A percentile compares a stretch with the other conserved stretches of the same genome.
Conservation (phyloP, 2,888 invertebrate species). For the Ochlodes sylvanus region DNA sequence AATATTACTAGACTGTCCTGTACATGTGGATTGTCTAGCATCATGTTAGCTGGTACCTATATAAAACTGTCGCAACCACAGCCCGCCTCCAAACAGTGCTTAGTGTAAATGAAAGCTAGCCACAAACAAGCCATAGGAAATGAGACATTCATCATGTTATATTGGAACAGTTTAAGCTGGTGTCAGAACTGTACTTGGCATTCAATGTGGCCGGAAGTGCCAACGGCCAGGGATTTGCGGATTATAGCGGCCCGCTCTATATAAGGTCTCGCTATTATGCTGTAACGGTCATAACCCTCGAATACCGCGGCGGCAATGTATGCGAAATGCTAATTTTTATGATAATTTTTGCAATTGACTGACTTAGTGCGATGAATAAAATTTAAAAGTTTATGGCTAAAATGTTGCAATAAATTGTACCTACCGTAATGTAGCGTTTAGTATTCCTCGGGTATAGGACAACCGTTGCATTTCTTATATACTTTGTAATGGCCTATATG, state of each 20-base stretch:
- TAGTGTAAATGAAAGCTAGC: constrained; percentile 29
- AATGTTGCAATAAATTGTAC: too few relatives aligned
- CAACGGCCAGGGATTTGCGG: constrained; percentile 35
- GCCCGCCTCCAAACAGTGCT: constrained; percentile 3
- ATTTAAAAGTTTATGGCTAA: too few relatives aligned
- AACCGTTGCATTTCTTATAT: too few relatives aligned
- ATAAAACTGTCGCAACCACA: not conserved
- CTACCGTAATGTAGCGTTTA: too few relatives aligned
- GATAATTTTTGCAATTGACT: constrained; percentile 21
- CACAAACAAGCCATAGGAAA: constrained; percentile 31
- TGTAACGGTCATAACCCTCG: constrained; percentile 16
- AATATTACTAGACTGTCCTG: too few relatives aligned
- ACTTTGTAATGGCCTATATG: too few relatives aligned
- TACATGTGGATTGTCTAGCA: too few relatives aligned
- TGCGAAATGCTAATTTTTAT: constrained; percentile 34
- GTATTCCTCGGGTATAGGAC: too few relatives aligned
- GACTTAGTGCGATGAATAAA: not conserved
- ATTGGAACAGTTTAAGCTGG: constrained; percentile 35
- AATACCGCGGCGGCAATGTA: constrained; percentile 4
- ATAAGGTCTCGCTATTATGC: constrained; percentile 31
- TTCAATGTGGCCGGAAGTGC: constrained; percentile 35
- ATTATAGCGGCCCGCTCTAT: constrained; percentile 38
- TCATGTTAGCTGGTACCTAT: too few relatives aligned
- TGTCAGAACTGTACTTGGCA: constrained; percentile 37
- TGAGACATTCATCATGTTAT: constrained; percentile 34